Percentiles rank a stretch among this genome's conserved stretches.
Evolutionary conservation across 2,797 vertebrate species (phyloP).

Genomic region (Pogoniulus pusillus): DNA sequence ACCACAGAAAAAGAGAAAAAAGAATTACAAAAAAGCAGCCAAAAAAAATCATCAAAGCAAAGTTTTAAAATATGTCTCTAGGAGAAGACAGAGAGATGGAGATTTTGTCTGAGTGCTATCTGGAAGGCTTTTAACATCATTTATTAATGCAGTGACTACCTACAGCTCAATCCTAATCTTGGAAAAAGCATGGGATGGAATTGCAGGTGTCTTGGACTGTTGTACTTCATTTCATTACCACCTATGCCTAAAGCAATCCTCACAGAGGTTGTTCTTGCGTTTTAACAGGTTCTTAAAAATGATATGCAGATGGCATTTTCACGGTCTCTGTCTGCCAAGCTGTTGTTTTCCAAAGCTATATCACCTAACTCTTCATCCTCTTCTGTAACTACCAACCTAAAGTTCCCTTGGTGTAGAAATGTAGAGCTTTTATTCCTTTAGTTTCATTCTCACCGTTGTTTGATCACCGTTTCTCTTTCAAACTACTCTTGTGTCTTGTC

Average conservation of each 20-base stretch:
- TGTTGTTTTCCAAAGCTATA: not conserved
- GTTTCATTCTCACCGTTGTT: not conserved
- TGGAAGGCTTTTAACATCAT: not conserved
- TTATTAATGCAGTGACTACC: not conserved
- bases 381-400: not conserved
- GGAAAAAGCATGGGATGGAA: accelerated
- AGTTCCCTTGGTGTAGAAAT: not conserved
- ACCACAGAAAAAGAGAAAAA: not conserved
- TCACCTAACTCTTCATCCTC: not conserved
- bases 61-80: not conserved
- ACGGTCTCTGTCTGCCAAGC: not conserved
- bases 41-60: not conserved
- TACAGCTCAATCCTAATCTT: not conserved
- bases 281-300: not conserved
- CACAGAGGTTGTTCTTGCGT: not conserved
- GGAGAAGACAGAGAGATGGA: not conserved
- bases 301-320: accelerated
- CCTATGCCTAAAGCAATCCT: not conserved
- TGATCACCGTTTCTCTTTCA: not conserved
- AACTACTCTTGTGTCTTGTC: not conserved
- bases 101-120: not conserved
- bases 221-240: not conserved
- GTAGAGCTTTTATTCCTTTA: not conserved
- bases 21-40: not conserved
- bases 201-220: not conserved